These are phyloP conservation scores for Hypotaenidia philippensis DNA, from an alignment of 2,797 vertebrate genomes.

Conservation along the genomic window DNA sequence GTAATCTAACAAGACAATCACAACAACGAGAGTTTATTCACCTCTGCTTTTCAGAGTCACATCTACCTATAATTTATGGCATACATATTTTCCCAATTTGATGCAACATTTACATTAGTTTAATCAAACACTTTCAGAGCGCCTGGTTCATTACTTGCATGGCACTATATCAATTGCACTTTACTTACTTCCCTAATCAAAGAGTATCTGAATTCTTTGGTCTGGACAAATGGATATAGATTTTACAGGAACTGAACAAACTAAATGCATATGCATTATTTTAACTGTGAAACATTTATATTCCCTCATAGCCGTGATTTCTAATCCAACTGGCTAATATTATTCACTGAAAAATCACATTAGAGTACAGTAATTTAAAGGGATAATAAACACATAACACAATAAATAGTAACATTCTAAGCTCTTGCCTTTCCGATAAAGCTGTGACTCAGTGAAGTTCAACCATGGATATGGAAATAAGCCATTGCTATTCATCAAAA, in stretches of 20 bases:
- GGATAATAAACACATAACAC: conserved; percentile 53
- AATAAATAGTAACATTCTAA: conserved; percentile 20
- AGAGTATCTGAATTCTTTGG: conserved; percentile 44
- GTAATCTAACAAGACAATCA: conserved; percentile 76
- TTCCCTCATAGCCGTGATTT: conserved; percentile 39
- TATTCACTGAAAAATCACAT: conserved; percentile 53
- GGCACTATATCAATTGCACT: conserved; percentile 64
- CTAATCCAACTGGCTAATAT: conserved; percentile 41
- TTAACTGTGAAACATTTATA: conserved; percentile 58
- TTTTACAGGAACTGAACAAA: conserved; percentile 59
- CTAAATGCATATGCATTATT: conserved; percentile 59
- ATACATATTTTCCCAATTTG: conserved; percentile 58
- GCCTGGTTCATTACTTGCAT: conserved; percentile 49
- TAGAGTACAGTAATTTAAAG: conserved; percentile 38
- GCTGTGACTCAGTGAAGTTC: conserved; percentile 20
- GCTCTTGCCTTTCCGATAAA: neutral
- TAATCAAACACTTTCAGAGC: conserved; percentile 65
- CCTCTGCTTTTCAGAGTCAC: conserved; percentile 53
- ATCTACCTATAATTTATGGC: conserved; percentile 67
- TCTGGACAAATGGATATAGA: conserved; percentile 61
- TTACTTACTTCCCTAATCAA: conserved; percentile 66
- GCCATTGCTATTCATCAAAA: neutral
- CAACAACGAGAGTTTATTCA: conserved; percentile 65
- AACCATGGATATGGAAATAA: neutral
- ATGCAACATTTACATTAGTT: conserved; percentile 67